Percentiles rank a stretch among this genome's conserved stretches.
Evolutionary conservation across 2,888 invertebrate species (phyloP).

Genomic region (Plebejus melissa): DNA sequence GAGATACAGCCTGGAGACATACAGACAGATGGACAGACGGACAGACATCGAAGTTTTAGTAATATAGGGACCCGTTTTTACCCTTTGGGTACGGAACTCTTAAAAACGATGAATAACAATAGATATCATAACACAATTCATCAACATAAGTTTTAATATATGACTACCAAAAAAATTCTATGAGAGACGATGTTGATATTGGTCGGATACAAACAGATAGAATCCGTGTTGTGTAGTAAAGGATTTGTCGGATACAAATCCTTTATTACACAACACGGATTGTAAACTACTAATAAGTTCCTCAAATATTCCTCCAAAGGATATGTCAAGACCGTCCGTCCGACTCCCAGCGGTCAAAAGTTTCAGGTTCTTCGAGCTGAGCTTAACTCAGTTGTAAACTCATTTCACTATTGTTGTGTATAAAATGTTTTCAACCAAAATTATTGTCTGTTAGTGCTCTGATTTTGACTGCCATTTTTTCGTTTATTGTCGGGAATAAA

Average conservation of each 20-base stretch:
- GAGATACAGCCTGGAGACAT: too few species aligned
- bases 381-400: slow-evolving; percentile 34
- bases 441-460: background rate
- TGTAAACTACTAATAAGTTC: slow-evolving; percentile 28
- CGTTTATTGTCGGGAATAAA: background rate
- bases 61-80: too few species aligned
- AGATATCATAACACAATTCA: too few species aligned
- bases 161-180: too few species aligned
- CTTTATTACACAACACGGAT: slow-evolving; percentile 9
- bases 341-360: slow-evolving; percentile 54
- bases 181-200: background rate
- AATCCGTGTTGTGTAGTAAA: too few species aligned
- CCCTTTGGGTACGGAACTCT: too few species aligned
- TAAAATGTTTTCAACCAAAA: slow-evolving; percentile 22
- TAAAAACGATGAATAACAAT: too few species aligned
- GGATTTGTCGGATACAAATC: slow-evolving; percentile 9
- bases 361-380: slow-evolving; percentile 56
- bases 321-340: slow-evolving; percentile 50
- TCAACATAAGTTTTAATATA: too few species aligned
- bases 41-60: too few species aligned
- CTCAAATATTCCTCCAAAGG: slow-evolving; percentile 44
- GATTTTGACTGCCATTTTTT: background rate
- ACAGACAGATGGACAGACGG: too few species aligned
- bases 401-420: slow-evolving; percentile 30
- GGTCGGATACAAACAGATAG: background rate